Percentiles rank a stretch among this genome's conserved stretches.
These are phyloP conservation scores for Motacilla alba DNA, from an alignment of 2,113 vertebrate species.

Conservation along the genomic window DNA sequence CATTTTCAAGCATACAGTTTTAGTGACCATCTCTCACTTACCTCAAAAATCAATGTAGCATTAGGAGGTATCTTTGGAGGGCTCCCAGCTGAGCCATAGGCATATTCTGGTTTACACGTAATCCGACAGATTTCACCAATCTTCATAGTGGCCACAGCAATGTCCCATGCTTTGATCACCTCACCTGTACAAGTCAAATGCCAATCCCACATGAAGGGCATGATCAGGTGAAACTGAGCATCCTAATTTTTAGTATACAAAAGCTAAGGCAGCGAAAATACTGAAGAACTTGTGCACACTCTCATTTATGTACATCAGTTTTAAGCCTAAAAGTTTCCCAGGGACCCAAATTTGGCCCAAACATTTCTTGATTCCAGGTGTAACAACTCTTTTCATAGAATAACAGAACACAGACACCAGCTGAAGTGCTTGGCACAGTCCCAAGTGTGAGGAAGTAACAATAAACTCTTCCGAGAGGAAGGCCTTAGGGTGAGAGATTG, in stretches of 20 bases:
- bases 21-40: conserved; percentile 25
- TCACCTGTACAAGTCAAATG: conserved; percentile 76
- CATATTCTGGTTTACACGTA: conserved; percentile 92
- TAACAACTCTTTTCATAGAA: background rate
- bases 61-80: conserved; percentile 96
- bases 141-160: conserved; percentile 93
- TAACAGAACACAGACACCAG: background rate
- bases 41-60: conserved; percentile 92
- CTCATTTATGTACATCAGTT: background rate
- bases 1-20: background rate
- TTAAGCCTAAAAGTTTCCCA: background rate
- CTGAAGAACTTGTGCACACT: background rate
- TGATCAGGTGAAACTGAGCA: background rate
- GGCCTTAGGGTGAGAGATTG: background rate
- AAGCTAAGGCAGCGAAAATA: background rate
- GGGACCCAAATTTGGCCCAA: background rate
- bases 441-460: background rate
- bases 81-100: conserved; percentile 92
- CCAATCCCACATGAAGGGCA: background rate
- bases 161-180: conserved; percentile 98
- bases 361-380: background rate
- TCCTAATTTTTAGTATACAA: background rate
- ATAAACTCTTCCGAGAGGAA: background rate
- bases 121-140: conserved; percentile 88
- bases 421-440: background rate